phyloP scores from a whole-genome alignment of 2,888 invertebrate species.

The Agrotis ipsilon region DNA sequence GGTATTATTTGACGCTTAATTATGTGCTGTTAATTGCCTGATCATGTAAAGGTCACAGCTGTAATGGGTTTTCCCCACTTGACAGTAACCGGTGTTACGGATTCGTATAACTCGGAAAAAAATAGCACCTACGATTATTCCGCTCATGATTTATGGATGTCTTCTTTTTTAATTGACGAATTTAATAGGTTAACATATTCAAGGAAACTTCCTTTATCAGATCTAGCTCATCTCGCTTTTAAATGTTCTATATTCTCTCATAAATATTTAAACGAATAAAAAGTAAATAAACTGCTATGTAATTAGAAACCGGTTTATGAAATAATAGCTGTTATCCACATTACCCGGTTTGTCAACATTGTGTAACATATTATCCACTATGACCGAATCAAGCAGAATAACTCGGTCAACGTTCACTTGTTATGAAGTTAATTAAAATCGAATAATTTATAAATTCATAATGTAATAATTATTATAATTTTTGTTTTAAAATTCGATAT shows the following conservation, averaged over 20 bases:
- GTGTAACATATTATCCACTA: slow-evolving; percentile 16
- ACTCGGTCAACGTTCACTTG: slow-evolving; percentile 4
- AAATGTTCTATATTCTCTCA: background rate
- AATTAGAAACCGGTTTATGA: slow-evolving; percentile 32
- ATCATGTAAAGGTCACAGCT: slow-evolving; percentile 43
- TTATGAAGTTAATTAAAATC: slow-evolving; percentile 46
- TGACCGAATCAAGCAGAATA: slow-evolving; percentile 13
- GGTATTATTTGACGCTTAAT: slow-evolving; percentile 49
- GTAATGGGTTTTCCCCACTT: slow-evolving; percentile 42
- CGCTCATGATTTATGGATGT: slow-evolving; percentile 18
- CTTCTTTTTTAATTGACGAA: slow-evolving; percentile 23
- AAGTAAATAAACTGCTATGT: background rate
- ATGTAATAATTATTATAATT: slow-evolving; percentile 58
- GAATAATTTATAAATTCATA: slow-evolving; percentile 45
- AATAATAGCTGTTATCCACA: slow-evolving; percentile 1
- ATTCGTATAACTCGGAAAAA: slow-evolving; percentile 12
- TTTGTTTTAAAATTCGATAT: slow-evolving; percentile 27
- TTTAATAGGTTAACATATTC: slow-evolving; percentile 4
- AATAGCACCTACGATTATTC: slow-evolving; percentile 22
- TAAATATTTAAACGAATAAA: background rate
- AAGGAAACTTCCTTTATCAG: slow-evolving; percentile 25
- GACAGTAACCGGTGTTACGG: slow-evolving; percentile 34
- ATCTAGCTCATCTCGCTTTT: background rate
- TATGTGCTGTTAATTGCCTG: slow-evolving; percentile 42
- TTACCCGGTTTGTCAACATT: slow-evolving; percentile 38